phyloP scores from a whole-genome alignment of 2,888 invertebrate species.

The Seira sanloemensis region DNA sequence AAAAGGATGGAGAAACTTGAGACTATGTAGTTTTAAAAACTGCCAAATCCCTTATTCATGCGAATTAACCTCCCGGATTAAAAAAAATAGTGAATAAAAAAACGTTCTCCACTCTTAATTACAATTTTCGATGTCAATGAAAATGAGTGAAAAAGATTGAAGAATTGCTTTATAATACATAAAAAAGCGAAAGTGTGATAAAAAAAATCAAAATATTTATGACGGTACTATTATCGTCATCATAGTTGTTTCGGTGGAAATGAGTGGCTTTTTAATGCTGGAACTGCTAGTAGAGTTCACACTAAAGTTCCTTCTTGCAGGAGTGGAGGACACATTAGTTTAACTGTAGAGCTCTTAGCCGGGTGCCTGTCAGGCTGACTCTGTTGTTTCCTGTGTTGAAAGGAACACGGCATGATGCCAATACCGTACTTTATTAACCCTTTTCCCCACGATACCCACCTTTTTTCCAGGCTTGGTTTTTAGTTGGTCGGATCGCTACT shows the following conservation, averaged over 20 bases:
- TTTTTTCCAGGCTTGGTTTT: neutral
- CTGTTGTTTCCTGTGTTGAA: slow-evolving; percentile 52
- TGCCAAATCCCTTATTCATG: no score
- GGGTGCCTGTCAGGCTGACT: slow-evolving; percentile 36
- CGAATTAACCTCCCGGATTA: neutral
- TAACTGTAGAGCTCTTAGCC: neutral
- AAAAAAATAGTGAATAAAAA: neutral
- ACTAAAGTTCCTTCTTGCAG: no score
- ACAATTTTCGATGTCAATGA: neutral
- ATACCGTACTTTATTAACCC: slow-evolving; percentile 25
- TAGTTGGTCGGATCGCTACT: neutral
- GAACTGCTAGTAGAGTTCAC: no score
- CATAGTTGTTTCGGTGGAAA: no score
- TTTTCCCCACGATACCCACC: neutral
- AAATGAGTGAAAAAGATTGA: neutral
- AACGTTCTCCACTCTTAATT: neutral
- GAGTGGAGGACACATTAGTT: no score
- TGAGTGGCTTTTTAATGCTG: no score
- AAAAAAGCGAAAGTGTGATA: slow-evolving; percentile 8
- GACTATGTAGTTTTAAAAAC: neutral
- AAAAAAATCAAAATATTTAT: slow-evolving; percentile 15
- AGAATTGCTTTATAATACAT: slow-evolving; percentile 5
- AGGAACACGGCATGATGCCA: slow-evolving; percentile 36
- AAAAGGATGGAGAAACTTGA: neutral
- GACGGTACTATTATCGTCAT: neutral